phyloP scores from a whole-genome alignment of 2,797 vertebrate genomes.

The Sphenodon punctatus region DNA sequence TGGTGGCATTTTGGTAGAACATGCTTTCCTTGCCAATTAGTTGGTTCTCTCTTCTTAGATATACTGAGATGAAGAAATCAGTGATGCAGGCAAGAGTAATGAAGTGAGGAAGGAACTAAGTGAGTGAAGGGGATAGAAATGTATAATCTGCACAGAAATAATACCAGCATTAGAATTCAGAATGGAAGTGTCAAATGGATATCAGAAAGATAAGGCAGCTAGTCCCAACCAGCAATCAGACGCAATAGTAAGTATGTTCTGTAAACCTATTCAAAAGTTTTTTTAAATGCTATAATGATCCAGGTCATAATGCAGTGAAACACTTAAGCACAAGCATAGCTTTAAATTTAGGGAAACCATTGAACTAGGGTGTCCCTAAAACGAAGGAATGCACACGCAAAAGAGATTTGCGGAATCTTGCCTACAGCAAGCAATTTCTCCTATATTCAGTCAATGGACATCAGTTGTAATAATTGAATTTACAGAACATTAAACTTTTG shows the following conservation, averaged over 20 bases:
- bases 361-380: background rate
- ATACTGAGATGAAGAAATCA: background rate
- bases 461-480: background rate
- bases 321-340: background rate
- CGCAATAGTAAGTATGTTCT: background rate
- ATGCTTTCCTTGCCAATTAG: background rate
- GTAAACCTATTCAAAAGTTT: background rate
- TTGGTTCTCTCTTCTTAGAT: background rate
- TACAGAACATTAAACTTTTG: background rate
- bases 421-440: background rate
- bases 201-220: background rate
- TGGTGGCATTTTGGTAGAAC: background rate
- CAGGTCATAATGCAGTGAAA: background rate
- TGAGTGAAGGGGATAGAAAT: background rate
- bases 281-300: background rate
- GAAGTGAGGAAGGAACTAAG: background rate
- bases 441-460: background rate
- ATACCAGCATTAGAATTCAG: background rate
- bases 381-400: background rate
- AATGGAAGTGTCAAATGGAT: background rate
- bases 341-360: background rate
- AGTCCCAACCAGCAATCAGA: background rate
- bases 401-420: background rate
- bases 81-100: background rate
- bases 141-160: background rate